These are phyloP conservation scores for Apodemia zela DNA, from an alignment of 2,888 invertebrate genomes.

Conservation along the genomic window DNA sequence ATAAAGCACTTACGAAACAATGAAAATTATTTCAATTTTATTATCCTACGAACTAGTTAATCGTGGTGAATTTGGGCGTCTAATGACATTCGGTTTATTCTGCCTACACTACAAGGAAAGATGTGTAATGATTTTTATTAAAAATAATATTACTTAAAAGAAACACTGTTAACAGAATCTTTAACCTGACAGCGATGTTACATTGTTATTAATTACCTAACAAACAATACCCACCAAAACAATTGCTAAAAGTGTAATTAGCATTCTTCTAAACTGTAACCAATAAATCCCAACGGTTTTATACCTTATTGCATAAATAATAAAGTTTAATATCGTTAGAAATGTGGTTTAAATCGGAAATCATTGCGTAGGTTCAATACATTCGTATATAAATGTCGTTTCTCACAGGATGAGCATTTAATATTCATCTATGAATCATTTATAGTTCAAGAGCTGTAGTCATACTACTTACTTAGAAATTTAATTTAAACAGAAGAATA, in stretches of 20 bases:
- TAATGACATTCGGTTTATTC: too few relatives aligned
- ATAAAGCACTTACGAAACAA: too few relatives aligned
- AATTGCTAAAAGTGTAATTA: conserved; percentile 8
- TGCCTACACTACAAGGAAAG: too few relatives aligned
- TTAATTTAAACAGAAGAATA: too few relatives aligned
- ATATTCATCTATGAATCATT: conserved; percentile 19
- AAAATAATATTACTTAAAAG: too few relatives aligned
- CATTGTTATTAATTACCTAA: neutral
- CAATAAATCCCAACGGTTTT: neutral
- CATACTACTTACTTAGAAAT: too few relatives aligned
- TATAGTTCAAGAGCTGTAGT: neutral
- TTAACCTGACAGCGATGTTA: neutral
- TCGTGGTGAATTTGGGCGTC: too few relatives aligned
- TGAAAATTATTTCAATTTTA: too few relatives aligned
- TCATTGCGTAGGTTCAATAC: conserved; percentile 3
- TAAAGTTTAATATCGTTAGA: neutral
- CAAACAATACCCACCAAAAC: neutral
- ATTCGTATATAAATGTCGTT: conserved; percentile 13
- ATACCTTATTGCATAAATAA: neutral
- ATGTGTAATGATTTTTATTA: too few relatives aligned
- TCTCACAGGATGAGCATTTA: conserved; percentile 13
- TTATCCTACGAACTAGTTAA: too few relatives aligned
- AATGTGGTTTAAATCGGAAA: neutral
- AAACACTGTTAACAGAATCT: neutral
- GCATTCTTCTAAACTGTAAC: neutral